Conservation (phyloP, 2,113 vertebrate genomes). For the Gracilinanus agilis region DNA sequence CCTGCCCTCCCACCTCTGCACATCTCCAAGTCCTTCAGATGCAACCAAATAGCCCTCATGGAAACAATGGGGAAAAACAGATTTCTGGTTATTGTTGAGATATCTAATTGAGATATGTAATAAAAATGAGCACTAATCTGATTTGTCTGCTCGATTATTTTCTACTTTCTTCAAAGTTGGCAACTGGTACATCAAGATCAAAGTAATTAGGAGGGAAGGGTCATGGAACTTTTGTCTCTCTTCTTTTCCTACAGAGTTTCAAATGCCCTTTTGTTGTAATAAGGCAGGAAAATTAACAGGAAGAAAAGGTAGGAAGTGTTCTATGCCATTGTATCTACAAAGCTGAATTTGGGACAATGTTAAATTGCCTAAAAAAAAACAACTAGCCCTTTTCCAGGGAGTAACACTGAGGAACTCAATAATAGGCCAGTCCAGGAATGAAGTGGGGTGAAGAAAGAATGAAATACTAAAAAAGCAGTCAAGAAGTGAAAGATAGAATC, state of each 20-base stretch:
- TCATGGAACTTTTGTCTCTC: background rate
- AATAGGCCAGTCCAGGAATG: background rate
- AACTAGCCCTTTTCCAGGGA: background rate
- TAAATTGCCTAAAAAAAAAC: background rate
- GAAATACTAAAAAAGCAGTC: no score
- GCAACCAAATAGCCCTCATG: background rate
- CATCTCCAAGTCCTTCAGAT: background rate
- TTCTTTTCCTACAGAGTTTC: background rate
- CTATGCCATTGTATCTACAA: background rate
- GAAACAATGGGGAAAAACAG: background rate
- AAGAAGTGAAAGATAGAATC: no score
- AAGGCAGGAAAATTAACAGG: background rate
- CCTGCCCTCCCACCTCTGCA: background rate
- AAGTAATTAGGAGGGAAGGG: background rate
- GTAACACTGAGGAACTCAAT: background rate
- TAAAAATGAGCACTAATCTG: background rate
- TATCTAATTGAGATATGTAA: background rate
- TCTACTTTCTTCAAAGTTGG: no score
- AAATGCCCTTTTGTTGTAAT: background rate
- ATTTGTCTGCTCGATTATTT: background rate
- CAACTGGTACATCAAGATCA: background rate
- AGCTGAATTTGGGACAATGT: background rate
- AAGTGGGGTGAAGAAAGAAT: background rate
- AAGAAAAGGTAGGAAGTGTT: no score
- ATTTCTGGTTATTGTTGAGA: background rate